phyloP scores from a whole-genome alignment of 2,888 invertebrate genomes.

The Arge pagana region DNA sequence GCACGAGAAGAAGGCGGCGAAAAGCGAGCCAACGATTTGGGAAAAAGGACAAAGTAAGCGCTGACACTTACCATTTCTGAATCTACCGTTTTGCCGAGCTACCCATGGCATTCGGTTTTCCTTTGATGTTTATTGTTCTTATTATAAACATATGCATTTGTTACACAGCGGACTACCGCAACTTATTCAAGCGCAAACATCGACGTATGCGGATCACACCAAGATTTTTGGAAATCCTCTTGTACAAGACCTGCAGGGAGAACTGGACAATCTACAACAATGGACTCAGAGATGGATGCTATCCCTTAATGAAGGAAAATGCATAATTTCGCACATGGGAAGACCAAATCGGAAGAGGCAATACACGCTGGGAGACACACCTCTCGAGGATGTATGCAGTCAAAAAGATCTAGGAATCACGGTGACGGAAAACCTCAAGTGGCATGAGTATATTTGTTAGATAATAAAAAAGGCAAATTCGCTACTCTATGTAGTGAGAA shows the following conservation, averaged over 20 bases:
- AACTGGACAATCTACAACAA: conserved; percentile 9
- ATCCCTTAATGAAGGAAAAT: conserved; percentile 7
- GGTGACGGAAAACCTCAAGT: conserved; percentile 12
- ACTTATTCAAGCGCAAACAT: neutral
- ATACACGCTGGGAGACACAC: conserved; percentile 2
- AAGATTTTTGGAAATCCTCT: conserved; percentile 18
- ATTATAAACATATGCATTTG: too few relatives aligned
- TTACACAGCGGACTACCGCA: too few relatives aligned
- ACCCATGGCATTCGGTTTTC: too few relatives aligned
- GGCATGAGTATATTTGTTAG: conserved; percentile 8
- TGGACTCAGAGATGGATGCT: conserved; percentile 16
- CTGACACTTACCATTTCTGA: too few relatives aligned
- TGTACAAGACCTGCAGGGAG: conserved; percentile 6
- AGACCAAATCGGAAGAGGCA: neutral
- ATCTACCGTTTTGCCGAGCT: too few relatives aligned
- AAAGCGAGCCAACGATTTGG: too few relatives aligned
- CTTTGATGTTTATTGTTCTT: too few relatives aligned
- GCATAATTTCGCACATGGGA: conserved; percentile 11
- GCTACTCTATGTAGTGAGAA: conserved; percentile 1
- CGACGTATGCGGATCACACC: conserved; percentile 15
- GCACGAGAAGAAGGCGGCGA: too few relatives aligned
- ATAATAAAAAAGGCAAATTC: conserved; percentile 16
- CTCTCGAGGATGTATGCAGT: neutral
- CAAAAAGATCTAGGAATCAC: conserved; percentile 17
- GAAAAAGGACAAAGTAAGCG: too few relatives aligned